Percentiles rank a stretch among this genome's conserved stretches.
These are phyloP conservation scores for Lasius platythorax DNA, from an alignment of 2,888 invertebrate genomes.

Conservation along the genomic window DNA sequence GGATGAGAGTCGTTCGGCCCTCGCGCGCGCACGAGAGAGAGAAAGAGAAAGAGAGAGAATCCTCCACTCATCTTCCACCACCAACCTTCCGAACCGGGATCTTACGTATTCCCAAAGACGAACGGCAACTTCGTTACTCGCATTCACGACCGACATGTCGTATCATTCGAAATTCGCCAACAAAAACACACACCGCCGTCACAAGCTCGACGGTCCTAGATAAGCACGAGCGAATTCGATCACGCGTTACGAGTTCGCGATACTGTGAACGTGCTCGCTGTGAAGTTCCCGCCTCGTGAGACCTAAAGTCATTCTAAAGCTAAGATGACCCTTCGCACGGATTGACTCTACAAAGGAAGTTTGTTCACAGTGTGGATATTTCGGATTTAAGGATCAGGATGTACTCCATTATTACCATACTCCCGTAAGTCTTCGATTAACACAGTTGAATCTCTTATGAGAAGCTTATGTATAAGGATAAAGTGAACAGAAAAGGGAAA, in stretches of 20 bases:
- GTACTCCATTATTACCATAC: not conserved
- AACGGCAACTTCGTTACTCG: conserved; percentile 57
- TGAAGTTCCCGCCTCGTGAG: not conserved
- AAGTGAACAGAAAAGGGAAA: not conserved
- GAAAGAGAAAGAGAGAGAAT: not conserved
- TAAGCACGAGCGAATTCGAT: conserved; percentile 29
- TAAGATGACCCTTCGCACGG: not conserved
- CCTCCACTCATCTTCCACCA: conserved; percentile 61
- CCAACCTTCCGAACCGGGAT: conserved; percentile 57
- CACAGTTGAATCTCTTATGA: not conserved
- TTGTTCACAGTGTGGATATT: conserved; percentile 9
- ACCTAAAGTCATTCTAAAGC: not conserved
- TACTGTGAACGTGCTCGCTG: conserved; percentile 27
- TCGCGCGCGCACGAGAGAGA: not conserved
- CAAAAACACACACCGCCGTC: conserved; percentile 46
- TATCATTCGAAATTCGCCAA: conserved; percentile 52
- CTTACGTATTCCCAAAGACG: conserved; percentile 52
- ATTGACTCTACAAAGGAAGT: conserved; percentile 2
- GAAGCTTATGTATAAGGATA: not conserved
- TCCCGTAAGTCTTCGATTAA: conserved; percentile 33
- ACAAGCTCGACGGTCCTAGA: conserved; percentile 4
- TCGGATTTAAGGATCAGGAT: not conserved
- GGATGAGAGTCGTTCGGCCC: conserved; percentile 58
- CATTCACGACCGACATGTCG: conserved; percentile 66
- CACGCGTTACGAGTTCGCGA: conserved; percentile 24